These are phyloP conservation scores for Lanius ludovicianus DNA, from an alignment of 2,113 vertebrate species.

Conservation along the genomic window DNA sequence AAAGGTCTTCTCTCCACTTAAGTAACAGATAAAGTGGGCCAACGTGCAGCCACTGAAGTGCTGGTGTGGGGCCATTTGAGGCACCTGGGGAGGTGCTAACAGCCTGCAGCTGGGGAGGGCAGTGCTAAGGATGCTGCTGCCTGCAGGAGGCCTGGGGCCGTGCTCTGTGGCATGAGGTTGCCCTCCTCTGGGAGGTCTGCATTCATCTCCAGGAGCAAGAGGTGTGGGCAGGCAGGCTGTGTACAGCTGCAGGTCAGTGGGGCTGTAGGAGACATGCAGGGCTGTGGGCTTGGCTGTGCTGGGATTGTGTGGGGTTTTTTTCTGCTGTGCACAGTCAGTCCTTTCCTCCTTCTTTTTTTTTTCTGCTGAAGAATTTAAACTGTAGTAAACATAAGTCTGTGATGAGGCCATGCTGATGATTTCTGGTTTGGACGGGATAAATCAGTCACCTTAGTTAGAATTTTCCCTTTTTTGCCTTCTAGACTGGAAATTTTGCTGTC, in stretches of 20 bases:
- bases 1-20: neutral
- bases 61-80: neutral
- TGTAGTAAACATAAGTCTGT: neutral
- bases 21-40: neutral
- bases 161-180: neutral
- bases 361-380: neutral
- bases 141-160: accelerated
- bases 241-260: neutral
- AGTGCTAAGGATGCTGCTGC: neutral
- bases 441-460: neutral
- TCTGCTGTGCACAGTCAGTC: neutral
- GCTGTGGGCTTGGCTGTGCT: neutral
- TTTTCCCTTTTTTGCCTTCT: neutral
- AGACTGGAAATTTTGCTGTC: neutral
- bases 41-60: neutral
- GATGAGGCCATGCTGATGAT: neutral
- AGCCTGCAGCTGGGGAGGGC: neutral
- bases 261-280: neutral
- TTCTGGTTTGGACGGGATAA: neutral
- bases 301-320: accelerated
- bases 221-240: neutral
- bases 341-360: neutral
- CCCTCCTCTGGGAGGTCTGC: accelerated
- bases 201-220: neutral
- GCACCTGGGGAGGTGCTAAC: neutral